Percentiles rank a stretch among this genome's conserved stretches.
Evolutionary conservation across 2,113 vertebrate species (phyloP).

Genomic region (Felis catus): F.catus_Fca126_mat1.0 CM031426.1:30626501-30627000

Average conservation of each 20-base stretch:
- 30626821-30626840: too few species aligned
- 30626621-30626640: background rate
- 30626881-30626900: background rate
- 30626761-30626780: background rate
- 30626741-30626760: background rate
- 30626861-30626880: background rate
- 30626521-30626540: background rate
- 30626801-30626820: background rate
- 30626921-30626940: background rate
- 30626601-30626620: background rate
- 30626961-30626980: background rate
- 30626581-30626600: background rate
- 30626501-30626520: background rate
- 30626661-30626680: background rate
- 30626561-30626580: constrained; percentile 5
- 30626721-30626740: background rate
- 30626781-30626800: background rate
- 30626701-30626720: background rate
- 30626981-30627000: background rate
- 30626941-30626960: background rate
- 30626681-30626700: background rate
- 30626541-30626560: background rate
- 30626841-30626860: background rate
- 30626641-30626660: background rate
- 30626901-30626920: background rate